Conservation (phyloP, 2,888 invertebrate species). For the Drosophila longiperda region DNA sequence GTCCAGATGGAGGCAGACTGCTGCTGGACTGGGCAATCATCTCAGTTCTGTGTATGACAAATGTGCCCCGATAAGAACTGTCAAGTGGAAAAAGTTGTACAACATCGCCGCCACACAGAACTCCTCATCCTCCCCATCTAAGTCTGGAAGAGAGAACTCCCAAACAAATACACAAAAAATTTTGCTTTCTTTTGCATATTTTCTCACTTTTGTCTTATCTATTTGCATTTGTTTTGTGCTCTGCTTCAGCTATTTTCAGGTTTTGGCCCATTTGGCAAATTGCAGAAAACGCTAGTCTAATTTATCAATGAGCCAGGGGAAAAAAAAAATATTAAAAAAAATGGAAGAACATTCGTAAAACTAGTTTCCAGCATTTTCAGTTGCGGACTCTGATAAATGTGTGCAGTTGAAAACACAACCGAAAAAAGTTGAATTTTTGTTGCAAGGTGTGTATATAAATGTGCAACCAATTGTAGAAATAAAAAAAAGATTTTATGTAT, state of each 20-base stretch:
- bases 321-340: background rate
- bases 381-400: slow-evolving; percentile 47
- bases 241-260: slow-evolving; percentile 23
- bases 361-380: slow-evolving; percentile 33
- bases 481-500: background rate
- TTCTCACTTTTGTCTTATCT: slow-evolving; percentile 6
- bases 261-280: slow-evolving; percentile 50
- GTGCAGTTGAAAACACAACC: slow-evolving; percentile 28
- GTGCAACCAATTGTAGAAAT: background rate
- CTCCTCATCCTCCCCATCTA: background rate
- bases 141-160: too few species aligned
- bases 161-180: slow-evolving; percentile 16
- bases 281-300: slow-evolving; percentile 39
- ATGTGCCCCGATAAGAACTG: slow-evolving; percentile 69
- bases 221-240: slow-evolving; percentile 5
- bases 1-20: slow-evolving; percentile 22
- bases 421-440: slow-evolving; percentile 13
- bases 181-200: slow-evolving; percentile 31
- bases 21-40: slow-evolving; percentile 72
- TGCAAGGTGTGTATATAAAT: slow-evolving; percentile 24
- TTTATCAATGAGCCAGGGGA: slow-evolving; percentile 55
- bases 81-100: slow-evolving; percentile 58
- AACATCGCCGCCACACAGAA: slow-evolving; percentile 1
- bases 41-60: slow-evolving; percentile 69
- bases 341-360: slow-evolving; percentile 7